Base-by-base conservation (phyloP, 2,113 vertebrate species). In the Sisor rabdophorus region DNA sequence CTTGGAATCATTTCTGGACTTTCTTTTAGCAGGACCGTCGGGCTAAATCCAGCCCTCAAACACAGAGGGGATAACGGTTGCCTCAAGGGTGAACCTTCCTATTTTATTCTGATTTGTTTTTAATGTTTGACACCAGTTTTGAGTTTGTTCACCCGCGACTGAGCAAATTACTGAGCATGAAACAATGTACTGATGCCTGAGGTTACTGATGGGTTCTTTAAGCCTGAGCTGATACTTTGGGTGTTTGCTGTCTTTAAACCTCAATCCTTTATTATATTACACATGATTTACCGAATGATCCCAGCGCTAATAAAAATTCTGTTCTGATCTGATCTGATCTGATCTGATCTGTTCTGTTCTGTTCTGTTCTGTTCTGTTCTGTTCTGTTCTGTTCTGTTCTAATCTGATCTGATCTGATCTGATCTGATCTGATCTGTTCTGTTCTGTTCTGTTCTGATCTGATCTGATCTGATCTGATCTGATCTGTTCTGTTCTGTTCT, bases 21-120 rank as follows among this genome's bases (percentile, higher is more conserved):
- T 68, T 56, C 47, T 50, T 36, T 64, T 19, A 47, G 68, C 61
- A 64, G 50, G 44, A 40, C 26, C 15, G 6, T 32, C 17, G 32
- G 40, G 4, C 47, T 17, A 47, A 36, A 67, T 64, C 17, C 19
- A 40, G 9, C 28, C n/a, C 63, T 69, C 36, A 20, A 48, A 44
- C 36, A 59, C 19, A 30, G 8, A 58, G 40, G 36, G 30, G 26
- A 48, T 76, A 52, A 47, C 5, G 52, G 52, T 22, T 10, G 19
- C 20, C 13, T 47, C 30, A 55, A 11, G 30, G 20, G 61, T 67
- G 20, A 47, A 56, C 44, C 65, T 16, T 40, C 32, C 16, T 54
- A 28, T 76, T 67, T 76, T 56, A 40, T 47, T 76, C n/a, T 8
- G 19, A 65, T 12, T 40, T 26, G n/a, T 36, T 20, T 56, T 65